phyloP scores from a whole-genome alignment of 2,888 invertebrate species.

The Sphinx pinastri region DNA sequence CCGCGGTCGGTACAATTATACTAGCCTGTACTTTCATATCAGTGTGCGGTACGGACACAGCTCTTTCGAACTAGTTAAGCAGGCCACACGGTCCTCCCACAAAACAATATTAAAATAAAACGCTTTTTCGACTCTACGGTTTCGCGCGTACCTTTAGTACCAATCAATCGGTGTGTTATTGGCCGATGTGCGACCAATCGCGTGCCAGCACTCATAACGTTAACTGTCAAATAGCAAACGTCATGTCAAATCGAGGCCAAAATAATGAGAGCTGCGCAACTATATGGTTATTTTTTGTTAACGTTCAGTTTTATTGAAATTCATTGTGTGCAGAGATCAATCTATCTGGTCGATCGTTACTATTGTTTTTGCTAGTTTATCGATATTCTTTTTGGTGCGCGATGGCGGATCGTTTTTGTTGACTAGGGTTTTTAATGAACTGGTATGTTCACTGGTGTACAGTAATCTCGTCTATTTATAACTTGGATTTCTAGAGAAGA shows the following conservation, averaged over 20 bases:
- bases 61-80: no score
- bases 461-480: slow-evolving; percentile 4
- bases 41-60: no score
- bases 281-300: slow-evolving; percentile 42
- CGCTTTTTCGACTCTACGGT: slow-evolving; percentile 54
- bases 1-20: no score
- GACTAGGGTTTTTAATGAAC: slow-evolving; percentile 7
- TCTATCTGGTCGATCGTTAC: slow-evolving; percentile 37
- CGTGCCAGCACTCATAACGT: slow-evolving; percentile 49
- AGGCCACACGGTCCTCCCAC: slow-evolving; percentile 5
- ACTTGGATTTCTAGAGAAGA: not conserved
- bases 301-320: slow-evolving; percentile 30
- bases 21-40: no score
- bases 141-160: slow-evolving; percentile 53
- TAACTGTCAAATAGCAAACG: slow-evolving; percentile 60
- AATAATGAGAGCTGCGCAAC: slow-evolving; percentile 42
- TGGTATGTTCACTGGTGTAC: not conserved
- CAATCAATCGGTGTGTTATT: slow-evolving; percentile 62
- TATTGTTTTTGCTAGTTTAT: slow-evolving; percentile 38
- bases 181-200: slow-evolving; percentile 66
- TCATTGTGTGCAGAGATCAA: slow-evolving; percentile 39
- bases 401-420: slow-evolving; percentile 36
- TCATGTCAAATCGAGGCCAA: slow-evolving; percentile 47
- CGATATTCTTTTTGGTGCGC: slow-evolving; percentile 27
- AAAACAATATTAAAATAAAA: slow-evolving; percentile 22